phyloP scores from a whole-genome alignment of 2,888 invertebrate genomes.

The Polia nebulosa region DNA sequence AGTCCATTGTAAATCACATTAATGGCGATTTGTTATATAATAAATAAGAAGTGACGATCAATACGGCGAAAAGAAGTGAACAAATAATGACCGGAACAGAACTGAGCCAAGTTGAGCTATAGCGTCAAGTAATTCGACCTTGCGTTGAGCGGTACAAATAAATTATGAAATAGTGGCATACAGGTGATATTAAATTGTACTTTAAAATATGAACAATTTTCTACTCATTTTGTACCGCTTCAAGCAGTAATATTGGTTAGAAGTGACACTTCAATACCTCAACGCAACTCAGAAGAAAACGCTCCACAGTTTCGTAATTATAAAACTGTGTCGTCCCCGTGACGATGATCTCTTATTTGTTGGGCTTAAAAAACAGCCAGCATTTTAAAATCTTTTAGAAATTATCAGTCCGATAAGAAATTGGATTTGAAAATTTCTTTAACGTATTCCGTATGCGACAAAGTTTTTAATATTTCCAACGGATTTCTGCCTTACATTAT shows the following conservation, averaged over 20 bases:
- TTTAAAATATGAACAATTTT: constrained; percentile 11
- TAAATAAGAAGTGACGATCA: constrained; percentile 17
- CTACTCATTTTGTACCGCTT: constrained; percentile 9
- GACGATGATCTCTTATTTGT: not conserved
- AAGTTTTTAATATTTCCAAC: not conserved
- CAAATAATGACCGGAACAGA: not conserved
- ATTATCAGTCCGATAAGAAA: too few relatives aligned
- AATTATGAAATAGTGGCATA: constrained; percentile 17
- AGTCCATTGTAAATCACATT: too few relatives aligned
- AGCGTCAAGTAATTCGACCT: constrained; percentile 1
- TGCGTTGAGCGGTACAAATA: constrained; percentile 6
- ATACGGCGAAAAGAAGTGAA: not conserved
- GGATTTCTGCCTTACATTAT: too few relatives aligned
- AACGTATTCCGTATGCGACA: too few relatives aligned
- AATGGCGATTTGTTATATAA: not conserved
- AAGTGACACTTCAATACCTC: not conserved
- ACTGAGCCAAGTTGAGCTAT: constrained; percentile 27
- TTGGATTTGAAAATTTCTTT: too few relatives aligned
- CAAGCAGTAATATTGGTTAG: constrained; percentile 20
- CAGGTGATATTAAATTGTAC: not conserved
- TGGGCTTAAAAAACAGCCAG: constrained; percentile 16
- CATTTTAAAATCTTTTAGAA: not conserved
- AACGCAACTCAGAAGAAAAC: not conserved
- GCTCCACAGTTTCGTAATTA: constrained; percentile 6
- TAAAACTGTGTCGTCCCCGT: not conserved